Base-by-base conservation (phyloP, 1,140 invertebrate genomes). In the Lanistes nyassanus region DNA sequence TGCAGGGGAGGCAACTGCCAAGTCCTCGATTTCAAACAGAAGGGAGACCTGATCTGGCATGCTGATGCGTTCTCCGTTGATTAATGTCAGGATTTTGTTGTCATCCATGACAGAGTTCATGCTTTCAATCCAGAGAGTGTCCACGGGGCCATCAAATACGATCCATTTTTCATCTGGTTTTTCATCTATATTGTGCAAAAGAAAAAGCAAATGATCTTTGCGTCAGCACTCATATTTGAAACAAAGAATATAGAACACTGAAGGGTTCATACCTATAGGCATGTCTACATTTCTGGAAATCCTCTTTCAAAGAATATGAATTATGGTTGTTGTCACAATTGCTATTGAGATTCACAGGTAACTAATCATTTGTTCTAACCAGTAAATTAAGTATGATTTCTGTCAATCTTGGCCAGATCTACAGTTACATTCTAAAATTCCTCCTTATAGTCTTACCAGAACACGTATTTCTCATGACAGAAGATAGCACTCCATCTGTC, bases 401-500 rank as follows among this genome's bases (percentile, higher is more conserved):
- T n/a, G n/a, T n/a, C n/a, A n/a, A n/a, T n/a, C n/a, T n/a, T n/a
- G n/a, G n/a, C n/a, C n/a, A n/a, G n/a, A n/a, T n/a, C n/a, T n/a
- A n/a, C n/a, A n/a, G n/a, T n/a, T n/a, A n/a, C n/a, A n/a, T n/a
- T n/a, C n/a, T n/a, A n/a, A n/a, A n/a, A n/a, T n/a, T n/a, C n/a
- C n/a, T n/a, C n/a, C n/a, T n/a, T n/a, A 6, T 16, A 1, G 0
- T 74, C 76, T 71, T 72, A 89, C 88, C 89, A 76, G 88, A 91
- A 89, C 95, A 96, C 76, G 93, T 93, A 81, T 92, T 92, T 86
- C 95, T 91, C 93, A 96, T 96, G 53, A 95, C 93, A 36, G 92
- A 92, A 60, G 95, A 95, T 65, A 97, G 91, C 6, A 96, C 93
- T 13, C 95, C 95, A 89, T 97, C 95, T 74, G 92, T 91, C 95